phyloP scores from a whole-genome alignment of 2,888 invertebrate species.

The Nowickia ferox region DNA sequence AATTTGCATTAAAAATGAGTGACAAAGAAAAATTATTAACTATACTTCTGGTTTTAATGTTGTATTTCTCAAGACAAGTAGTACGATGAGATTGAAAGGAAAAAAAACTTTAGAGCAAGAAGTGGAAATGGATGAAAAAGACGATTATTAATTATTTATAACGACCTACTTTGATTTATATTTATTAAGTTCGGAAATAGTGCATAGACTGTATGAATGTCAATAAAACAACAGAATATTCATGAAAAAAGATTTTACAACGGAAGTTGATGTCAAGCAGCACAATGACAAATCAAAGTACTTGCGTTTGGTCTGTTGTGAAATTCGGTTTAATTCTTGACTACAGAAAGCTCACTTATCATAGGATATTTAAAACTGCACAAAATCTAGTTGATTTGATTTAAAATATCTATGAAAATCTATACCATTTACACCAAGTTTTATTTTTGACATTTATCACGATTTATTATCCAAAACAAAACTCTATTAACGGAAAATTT shows the following conservation, averaged over 20 bases:
- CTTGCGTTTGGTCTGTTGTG: neutral
- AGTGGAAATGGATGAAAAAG: slow-evolving; percentile 31
- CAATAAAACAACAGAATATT: neutral
- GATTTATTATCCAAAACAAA: too few species aligned
- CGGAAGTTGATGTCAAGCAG: neutral
- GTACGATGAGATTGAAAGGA: neutral
- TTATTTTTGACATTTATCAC: too few species aligned
- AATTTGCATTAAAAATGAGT: slow-evolving; percentile 46
- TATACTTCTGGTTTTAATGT: slow-evolving; percentile 14
- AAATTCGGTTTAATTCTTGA: too few species aligned
- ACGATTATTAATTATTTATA: slow-evolving; percentile 53
- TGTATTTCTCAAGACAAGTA: neutral
- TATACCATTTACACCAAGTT: too few species aligned
- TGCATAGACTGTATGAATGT: slow-evolving; percentile 20
- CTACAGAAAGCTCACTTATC: too few species aligned
- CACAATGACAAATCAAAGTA: neutral
- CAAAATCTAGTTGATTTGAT: too few species aligned
- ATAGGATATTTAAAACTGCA: too few species aligned
- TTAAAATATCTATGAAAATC: too few species aligned
- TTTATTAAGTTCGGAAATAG: slow-evolving; percentile 49
- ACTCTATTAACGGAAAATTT: too few species aligned
- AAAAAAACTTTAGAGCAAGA: neutral
- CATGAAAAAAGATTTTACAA: neutral
- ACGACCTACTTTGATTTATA: slow-evolving; percentile 41
- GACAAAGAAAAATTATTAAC: slow-evolving; percentile 64